Percentiles rank a stretch among this genome's conserved stretches.
Evolutionary conservation across 2,113 vertebrate species (phyloP).

Genomic region (Galemys pyrenaicus): DNA sequence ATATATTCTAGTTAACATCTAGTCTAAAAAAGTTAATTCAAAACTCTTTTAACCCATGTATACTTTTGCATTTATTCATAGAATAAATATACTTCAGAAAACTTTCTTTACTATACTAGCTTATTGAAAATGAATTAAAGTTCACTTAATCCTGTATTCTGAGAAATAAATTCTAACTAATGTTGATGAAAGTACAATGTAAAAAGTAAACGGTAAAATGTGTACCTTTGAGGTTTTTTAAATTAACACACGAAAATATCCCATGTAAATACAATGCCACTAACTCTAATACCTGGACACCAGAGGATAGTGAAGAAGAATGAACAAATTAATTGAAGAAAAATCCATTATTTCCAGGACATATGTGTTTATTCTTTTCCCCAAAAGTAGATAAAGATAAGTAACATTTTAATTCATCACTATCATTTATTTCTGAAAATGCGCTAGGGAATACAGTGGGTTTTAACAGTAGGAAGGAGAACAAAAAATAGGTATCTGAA

Average conservation of each 20-base stretch:
- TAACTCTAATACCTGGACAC: neutral
- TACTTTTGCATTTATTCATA: constrained; percentile 1
- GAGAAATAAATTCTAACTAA: neutral
- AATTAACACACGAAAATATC: constrained; percentile 50
- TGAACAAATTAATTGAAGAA: neutral
- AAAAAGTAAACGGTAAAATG: neutral
- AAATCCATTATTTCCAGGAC: neutral
- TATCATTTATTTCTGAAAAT: constrained; percentile 15
- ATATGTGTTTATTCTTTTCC: neutral
- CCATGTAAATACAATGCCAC: neutral
- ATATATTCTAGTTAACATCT: constrained; percentile 18
- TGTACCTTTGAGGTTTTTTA: neutral
- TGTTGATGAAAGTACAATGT: neutral
- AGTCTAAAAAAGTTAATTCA: constrained; percentile 20
- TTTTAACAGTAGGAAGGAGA: constrained; percentile 28
- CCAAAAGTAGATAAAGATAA: constrained; percentile 11
- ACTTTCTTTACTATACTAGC: neutral
- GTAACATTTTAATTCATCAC: constrained; percentile 30
- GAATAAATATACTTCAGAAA: constrained; percentile 25
- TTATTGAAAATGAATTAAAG: neutral
- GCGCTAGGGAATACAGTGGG: neutral
- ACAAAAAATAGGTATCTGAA: neutral
- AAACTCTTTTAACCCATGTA: constrained; percentile 15
- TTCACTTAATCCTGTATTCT: constrained; percentile 31
- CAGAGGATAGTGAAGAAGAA: neutral